Conservation (phyloP, 2,888 invertebrate species). For the Spodoptera exigua region DNA sequence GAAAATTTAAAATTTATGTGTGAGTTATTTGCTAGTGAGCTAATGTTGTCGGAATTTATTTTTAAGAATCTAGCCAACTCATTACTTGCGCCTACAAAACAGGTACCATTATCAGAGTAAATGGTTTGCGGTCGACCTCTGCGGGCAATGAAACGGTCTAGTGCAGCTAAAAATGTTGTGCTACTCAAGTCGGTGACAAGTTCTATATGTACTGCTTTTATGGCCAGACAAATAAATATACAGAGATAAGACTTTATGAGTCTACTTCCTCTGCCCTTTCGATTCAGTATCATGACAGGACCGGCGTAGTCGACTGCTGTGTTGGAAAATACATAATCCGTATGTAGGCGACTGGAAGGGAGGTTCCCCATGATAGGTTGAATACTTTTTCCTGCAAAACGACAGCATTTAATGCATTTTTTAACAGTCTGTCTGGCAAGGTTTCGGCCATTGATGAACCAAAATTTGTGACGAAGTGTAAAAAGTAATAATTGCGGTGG, state of each 20-base stretch:
- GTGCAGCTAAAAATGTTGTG: constrained; percentile 10
- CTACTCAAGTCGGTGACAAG: constrained; percentile 11
- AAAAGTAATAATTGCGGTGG: constrained; percentile 7
- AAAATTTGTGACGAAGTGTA: constrained; percentile 7
- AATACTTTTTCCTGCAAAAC: too few relatives aligned
- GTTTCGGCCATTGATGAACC: constrained; percentile 7
- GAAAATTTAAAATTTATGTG: too few relatives aligned
- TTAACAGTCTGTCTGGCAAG: constrained; percentile 6
- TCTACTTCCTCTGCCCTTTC: too few relatives aligned
- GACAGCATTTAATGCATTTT: background rate
- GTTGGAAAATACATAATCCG: too few relatives aligned
- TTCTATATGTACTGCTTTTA: constrained; percentile 10
- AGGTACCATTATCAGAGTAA: constrained; percentile 15
- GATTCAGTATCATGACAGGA: too few relatives aligned
- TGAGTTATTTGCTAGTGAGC: constrained; percentile 3
- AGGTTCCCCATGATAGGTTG: constrained; percentile 4
- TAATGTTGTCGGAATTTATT: constrained; percentile 1
- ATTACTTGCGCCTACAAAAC: constrained; percentile 10
- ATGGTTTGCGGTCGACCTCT: constrained; percentile 9
- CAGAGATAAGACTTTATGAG: constrained; percentile 6
- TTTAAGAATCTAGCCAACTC: constrained; percentile 15
- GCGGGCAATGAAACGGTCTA: constrained; percentile 10
- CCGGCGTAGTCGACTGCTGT: too few relatives aligned
- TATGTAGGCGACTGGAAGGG: background rate
- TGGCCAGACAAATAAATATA: constrained; percentile 14